Base-by-base conservation (phyloP, 2,797 vertebrate species). In the Mormyrus proboscirostris region DNA sequence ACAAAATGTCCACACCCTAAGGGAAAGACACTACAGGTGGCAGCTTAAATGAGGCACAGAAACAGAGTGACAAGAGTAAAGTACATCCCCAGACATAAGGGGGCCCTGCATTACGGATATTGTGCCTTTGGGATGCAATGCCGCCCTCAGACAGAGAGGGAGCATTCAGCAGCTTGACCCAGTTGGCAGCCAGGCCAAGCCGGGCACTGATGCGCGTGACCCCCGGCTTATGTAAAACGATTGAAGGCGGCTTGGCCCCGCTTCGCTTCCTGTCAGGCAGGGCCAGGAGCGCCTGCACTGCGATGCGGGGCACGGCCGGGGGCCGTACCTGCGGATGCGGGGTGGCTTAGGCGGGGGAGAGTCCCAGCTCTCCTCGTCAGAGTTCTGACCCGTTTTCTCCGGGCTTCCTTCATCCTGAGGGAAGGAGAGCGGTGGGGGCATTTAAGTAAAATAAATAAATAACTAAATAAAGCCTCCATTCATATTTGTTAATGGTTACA, bases 271-370 rank as follows among this genome's bases (percentile, higher is more conserved):
- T 41, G 44, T 16, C 12, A 19, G 8, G 29, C 73, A 79, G 76
- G n/a, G 16, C 38, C n/a, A 41, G 16, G 44, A 44, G 79, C 12
- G 29, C 7, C 44, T 44, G 65, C 14, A 51, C n/a, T 85, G 88
- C 44, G 9, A 25, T 9, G 83, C 59, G 4, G 16, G 62, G 29
- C 25, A 83, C 41, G 19, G 91, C 29, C 0, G 86, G 87, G 55
- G 16, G 76, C 55, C 19, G 94, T 93, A 96, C 98, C 97, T 98
- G 93, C 98, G 97, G 76, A 98, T 96, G 89, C 98, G 96, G 49
- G 98, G 98, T 59, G 98, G 98, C 93, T 99, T 99, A 33, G 98
- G 98, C 90, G 98, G 98, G 0, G 98, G 98, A 2, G 97, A 97
- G 95, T 99, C 98, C 95, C 96, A 97, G 92, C 96, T 95, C 82